Evolutionary conservation across 1,140 invertebrate species (phyloP).

Genomic region (Psix sp.): DNA sequence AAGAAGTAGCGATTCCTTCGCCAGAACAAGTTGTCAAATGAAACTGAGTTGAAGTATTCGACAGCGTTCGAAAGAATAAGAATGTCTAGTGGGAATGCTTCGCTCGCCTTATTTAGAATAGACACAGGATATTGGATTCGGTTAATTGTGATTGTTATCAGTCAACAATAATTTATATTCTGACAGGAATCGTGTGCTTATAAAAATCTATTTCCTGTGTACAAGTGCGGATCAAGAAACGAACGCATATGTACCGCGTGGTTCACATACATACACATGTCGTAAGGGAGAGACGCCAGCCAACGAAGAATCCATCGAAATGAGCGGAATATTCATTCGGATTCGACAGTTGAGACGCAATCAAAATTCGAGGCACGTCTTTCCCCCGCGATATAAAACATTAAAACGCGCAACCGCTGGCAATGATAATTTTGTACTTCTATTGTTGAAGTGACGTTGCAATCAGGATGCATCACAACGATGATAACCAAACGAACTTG

Average conservation of each 20-base stretch:
- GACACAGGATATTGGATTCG: constrained; percentile 55
- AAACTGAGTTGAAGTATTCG: too few relatives aligned
- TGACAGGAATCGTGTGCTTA: constrained; percentile 54
- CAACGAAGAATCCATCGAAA: too few relatives aligned
- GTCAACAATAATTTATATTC: constrained; percentile 54
- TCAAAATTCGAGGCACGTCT: too few relatives aligned
- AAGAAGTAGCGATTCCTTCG: too few relatives aligned
- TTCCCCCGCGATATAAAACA: too few relatives aligned
- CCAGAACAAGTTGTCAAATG: too few relatives aligned
- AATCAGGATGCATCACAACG: constrained; percentile 2
- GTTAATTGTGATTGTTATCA: constrained; percentile 51
- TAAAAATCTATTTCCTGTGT: constrained; percentile 59
- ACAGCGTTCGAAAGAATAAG: constrained; percentile 4
- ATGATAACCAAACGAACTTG: constrained; percentile 10
- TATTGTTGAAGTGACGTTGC: constrained; percentile 13
- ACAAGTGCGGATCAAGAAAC: constrained; percentile 40
- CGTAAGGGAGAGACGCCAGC: constrained; percentile 21
- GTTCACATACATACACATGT: constrained; percentile 43
- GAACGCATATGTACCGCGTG: constrained; percentile 59
- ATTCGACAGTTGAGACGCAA: too few relatives aligned
- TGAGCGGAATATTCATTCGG: too few relatives aligned
- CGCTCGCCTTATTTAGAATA: constrained; percentile 49
- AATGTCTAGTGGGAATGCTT: constrained; percentile 35
- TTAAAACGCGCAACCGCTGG: too few relatives aligned
- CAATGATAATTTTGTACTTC: constrained; percentile 50